Conservation (phyloP, 2,888 invertebrate genomes). For the Hofmannophila pseudospretella region DNA sequence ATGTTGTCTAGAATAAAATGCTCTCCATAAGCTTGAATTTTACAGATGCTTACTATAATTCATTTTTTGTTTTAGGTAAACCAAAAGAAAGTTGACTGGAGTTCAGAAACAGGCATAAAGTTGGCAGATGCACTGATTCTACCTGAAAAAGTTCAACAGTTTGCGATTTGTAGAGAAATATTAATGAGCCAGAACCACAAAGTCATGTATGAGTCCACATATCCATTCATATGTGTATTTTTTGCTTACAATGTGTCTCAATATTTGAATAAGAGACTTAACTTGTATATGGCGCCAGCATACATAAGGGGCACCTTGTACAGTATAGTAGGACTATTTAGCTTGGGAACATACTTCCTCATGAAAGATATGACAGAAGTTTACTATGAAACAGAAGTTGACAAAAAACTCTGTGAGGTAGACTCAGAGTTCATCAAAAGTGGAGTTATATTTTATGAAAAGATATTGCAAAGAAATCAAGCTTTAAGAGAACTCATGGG, state of each 20-base stretch:
- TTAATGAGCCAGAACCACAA: constrained; percentile 79
- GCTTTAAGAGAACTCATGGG: constrained; percentile 83
- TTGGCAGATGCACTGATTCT: constrained; percentile 83
- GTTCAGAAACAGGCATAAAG: constrained; percentile 77
- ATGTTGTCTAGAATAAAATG: too few relatives aligned
- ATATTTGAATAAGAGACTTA: constrained; percentile 69
- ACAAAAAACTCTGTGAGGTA: constrained; percentile 78
- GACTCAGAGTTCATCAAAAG: constrained; percentile 82
- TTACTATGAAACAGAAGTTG: constrained; percentile 79
- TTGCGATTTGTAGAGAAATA: constrained; percentile 88
- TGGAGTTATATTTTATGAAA: constrained; percentile 87
- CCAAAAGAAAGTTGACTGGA: constrained; percentile 81
- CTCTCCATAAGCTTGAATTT: too few relatives aligned
- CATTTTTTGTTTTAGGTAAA: constrained; percentile 68
- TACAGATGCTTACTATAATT: not conserved
- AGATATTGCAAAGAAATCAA: constrained; percentile 83
- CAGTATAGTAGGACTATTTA: constrained; percentile 73
- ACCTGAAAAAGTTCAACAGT: constrained; percentile 88
- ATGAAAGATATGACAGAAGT: constrained; percentile 81
- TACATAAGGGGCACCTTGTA: constrained; percentile 70
- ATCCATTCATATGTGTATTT: constrained; percentile 66
- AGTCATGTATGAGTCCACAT: constrained; percentile 74
- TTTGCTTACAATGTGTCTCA: constrained; percentile 72
- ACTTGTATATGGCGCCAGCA: constrained; percentile 75
- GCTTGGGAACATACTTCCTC: constrained; percentile 79